Conservation (phyloP, 2,888 invertebrate species). For the Blera fallax region DNA sequence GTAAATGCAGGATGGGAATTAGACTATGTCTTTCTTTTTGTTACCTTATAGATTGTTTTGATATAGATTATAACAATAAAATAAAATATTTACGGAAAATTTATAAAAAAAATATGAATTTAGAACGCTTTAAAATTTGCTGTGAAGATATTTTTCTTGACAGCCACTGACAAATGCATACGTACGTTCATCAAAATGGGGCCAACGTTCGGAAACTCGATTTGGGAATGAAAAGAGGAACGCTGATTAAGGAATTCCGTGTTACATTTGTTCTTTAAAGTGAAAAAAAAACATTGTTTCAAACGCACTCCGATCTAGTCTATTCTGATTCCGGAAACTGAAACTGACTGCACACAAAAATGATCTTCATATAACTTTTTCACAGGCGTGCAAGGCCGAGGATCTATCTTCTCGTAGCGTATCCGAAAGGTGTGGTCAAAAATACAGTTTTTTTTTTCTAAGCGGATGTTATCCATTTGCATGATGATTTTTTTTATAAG, state of each 20-base stretch:
- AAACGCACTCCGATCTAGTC: too few species aligned
- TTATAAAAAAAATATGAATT: conserved; percentile 50
- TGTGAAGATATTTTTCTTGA: conserved; percentile 63
- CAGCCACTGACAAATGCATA: conserved; percentile 65
- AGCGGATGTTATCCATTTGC: too few species aligned
- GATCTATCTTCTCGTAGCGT: too few species aligned
- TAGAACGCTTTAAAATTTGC: conserved; percentile 56
- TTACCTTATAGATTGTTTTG: conserved; percentile 47
- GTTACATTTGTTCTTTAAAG: background rate
- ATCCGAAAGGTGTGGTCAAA: too few species aligned
- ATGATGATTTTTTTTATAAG: too few species aligned
- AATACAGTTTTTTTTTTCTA: too few species aligned
- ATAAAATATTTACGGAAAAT: conserved; percentile 29
- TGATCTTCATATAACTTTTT: too few species aligned
- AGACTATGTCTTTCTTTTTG: background rate
- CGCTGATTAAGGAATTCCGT: background rate
- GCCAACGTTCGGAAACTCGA: conserved; percentile 16
- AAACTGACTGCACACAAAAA: too few species aligned
- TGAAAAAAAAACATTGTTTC: too few species aligned
- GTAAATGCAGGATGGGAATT: background rate
- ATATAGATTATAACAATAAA: conserved; percentile 19
- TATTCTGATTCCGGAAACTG: too few species aligned
- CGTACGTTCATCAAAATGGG: conserved; percentile 15
- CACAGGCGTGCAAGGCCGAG: too few species aligned
- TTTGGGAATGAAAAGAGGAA: background rate